Evolutionary conservation across 2,888 invertebrate genomes (phyloP).

Genomic region (Anagyrus pseudococci): DNA sequence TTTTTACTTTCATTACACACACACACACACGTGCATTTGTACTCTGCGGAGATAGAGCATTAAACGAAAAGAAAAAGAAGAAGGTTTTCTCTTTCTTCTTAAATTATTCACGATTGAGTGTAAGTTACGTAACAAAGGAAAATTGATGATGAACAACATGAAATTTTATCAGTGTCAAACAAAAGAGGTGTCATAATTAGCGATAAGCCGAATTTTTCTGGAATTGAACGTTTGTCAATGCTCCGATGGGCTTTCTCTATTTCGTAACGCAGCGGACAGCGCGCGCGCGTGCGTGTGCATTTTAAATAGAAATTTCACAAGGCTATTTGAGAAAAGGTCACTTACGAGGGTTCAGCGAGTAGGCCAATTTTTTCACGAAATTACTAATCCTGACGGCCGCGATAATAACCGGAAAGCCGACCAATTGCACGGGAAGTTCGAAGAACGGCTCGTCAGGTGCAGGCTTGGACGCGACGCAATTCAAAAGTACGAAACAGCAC

Average conservation of each 20-base stretch:
- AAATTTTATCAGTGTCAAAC: no score
- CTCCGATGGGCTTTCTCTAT: constrained; percentile 31
- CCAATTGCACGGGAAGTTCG: constrained; percentile 82
- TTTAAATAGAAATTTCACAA: not conserved
- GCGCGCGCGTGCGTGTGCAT: not conserved
- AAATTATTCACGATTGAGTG: no score
- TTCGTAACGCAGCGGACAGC: constrained; percentile 24
- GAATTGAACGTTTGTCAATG: constrained; percentile 14
- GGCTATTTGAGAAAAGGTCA: constrained; percentile 10
- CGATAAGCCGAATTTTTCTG: not conserved
- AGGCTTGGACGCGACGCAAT: constrained; percentile 51
- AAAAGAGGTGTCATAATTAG: not conserved
- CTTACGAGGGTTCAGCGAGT: constrained; percentile 81
- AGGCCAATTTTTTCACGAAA: constrained; percentile 83
- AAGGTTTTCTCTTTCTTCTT: no score
- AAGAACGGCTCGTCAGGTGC: constrained; percentile 66
- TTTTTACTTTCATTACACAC: no score
- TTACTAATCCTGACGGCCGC: constrained; percentile 79
- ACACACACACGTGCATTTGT: no score
- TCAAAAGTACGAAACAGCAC: constrained; percentile 49
- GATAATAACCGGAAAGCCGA: constrained; percentile 85
- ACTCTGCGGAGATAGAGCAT: no score
- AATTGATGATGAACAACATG: no score
- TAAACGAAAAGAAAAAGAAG: no score
- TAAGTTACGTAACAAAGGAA: no score